These are phyloP conservation scores for Pelmatolapia mariae DNA, from an alignment of 2,113 vertebrate genomes.

Conservation along the genomic window DNA sequence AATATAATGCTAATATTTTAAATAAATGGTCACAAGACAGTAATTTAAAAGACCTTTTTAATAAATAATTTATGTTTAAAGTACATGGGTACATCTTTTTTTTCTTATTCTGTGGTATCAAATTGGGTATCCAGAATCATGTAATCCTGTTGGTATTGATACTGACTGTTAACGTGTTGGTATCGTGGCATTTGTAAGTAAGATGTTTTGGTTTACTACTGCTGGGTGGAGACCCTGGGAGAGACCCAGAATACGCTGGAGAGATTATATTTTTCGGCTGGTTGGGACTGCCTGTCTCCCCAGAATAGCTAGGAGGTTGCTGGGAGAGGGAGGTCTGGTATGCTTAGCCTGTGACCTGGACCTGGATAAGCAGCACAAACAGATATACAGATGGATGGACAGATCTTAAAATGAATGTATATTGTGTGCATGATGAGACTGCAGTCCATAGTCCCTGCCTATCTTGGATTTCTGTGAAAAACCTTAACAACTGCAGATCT, in stretches of 20 bases:
- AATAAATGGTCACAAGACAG: not conserved
- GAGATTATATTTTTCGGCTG: not conserved
- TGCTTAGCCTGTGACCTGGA: not conserved
- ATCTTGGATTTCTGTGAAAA: constrained; percentile 5
- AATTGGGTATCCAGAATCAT: not conserved
- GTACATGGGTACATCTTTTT: not conserved
- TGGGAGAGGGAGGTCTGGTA: not conserved
- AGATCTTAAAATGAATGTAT: not conserved
- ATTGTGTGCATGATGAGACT: not conserved
- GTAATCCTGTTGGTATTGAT: not conserved
- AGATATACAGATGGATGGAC: not conserved
- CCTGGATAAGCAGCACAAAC: not conserved
- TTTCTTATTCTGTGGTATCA: not conserved
- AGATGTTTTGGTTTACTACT: not conserved
- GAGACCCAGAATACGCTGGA: not conserved
- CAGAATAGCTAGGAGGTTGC: not conserved
- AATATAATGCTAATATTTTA: not conserved
- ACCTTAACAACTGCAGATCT: not conserved
- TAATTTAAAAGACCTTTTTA: not conserved
- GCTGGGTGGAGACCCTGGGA: not conserved
- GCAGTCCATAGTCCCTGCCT: not conserved
- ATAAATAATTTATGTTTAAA: not conserved
- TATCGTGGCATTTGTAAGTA: not conserved
- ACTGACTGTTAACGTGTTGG: not conserved
- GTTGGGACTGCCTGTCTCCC: not conserved